phyloP scores from a whole-genome alignment of 2,113 vertebrate genomes.

The Cyprinus carpio region DNA sequence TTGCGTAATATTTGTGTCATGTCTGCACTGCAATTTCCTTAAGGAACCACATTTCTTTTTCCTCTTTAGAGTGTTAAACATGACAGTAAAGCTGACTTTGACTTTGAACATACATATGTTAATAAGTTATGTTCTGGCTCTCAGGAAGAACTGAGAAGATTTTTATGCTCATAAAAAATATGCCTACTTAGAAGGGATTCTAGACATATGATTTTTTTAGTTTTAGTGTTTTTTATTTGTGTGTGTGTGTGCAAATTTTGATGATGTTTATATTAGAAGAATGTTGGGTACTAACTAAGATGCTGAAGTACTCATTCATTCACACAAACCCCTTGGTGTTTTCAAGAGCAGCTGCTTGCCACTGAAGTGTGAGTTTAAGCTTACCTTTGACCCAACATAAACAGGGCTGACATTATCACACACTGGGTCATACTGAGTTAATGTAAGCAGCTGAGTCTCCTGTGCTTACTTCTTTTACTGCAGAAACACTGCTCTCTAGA shows the following conservation, averaged over 20 bases:
- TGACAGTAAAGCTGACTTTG: conserved; percentile 16
- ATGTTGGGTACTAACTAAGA: neutral
- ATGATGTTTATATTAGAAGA: neutral
- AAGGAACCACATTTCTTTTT: neutral
- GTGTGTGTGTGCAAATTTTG: neutral
- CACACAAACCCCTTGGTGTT: neutral
- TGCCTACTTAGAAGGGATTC: neutral
- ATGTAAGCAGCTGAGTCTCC: neutral
- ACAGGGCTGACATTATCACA: conserved; percentile 3
- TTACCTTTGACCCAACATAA: conserved; percentile 5
- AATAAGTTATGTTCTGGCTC: neutral
- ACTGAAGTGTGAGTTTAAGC: neutral
- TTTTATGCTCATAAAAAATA: neutral
- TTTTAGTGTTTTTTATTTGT: neutral
- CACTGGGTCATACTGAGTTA: neutral
- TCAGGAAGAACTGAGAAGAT: neutral
- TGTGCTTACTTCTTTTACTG: conserved; percentile 6
- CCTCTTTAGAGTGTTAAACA: neutral
- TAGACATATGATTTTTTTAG: neutral
- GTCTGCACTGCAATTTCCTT: neutral
- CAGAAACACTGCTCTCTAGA: neutral
- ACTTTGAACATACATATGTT: neutral
- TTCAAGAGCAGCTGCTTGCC: neutral
- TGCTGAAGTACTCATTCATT: neutral
- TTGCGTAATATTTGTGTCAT: neutral